phyloP scores from a whole-genome alignment of 2,797 vertebrate species.

The Poecilia gillii region DNA sequence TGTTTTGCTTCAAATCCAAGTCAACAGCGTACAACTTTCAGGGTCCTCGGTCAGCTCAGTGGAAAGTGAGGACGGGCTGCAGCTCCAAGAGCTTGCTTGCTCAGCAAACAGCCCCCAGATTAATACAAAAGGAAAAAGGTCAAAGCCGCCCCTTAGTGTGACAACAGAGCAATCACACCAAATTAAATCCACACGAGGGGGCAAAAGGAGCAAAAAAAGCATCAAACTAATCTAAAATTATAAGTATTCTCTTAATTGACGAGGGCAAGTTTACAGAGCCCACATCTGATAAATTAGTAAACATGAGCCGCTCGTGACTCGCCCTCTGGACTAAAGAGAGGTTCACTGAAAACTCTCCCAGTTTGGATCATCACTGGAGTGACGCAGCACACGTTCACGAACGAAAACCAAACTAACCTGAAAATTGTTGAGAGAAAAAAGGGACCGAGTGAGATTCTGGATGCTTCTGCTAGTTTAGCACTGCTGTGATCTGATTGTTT shows the following conservation, averaged over 20 bases:
- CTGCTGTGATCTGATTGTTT: background rate
- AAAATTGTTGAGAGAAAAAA: background rate
- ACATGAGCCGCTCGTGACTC: background rate
- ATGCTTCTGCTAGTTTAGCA: background rate
- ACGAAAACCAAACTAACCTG: background rate
- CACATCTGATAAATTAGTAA: slow-evolving; percentile 55
- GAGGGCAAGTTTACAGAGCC: slow-evolving; percentile 37
- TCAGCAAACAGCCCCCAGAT: slow-evolving; percentile 69
- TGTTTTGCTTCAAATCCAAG: slow-evolving; percentile 78
- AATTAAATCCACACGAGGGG: slow-evolving; percentile 36
- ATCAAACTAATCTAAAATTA: slow-evolving; percentile 67
- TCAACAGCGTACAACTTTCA: slow-evolving; percentile 68
- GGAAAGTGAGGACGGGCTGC: slow-evolving; percentile 52
- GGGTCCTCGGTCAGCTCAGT: slow-evolving; percentile 61
- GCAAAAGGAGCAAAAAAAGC: slow-evolving; percentile 3
- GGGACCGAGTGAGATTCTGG: background rate
- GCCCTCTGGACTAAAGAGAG: slow-evolving; percentile 8
- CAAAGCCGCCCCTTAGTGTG: slow-evolving; percentile 35
- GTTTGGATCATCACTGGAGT: background rate
- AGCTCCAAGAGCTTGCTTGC: slow-evolving; percentile 56
- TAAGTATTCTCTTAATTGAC: slow-evolving; percentile 48
- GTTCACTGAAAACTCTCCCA: background rate
- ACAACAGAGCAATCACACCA: slow-evolving; percentile 58
- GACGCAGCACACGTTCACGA: background rate
- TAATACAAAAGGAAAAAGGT: slow-evolving; percentile 62